These are phyloP conservation scores for Dendroctonus ponderosae DNA, from an alignment of 1,140 invertebrate species.

Conservation along the genomic window DNA sequence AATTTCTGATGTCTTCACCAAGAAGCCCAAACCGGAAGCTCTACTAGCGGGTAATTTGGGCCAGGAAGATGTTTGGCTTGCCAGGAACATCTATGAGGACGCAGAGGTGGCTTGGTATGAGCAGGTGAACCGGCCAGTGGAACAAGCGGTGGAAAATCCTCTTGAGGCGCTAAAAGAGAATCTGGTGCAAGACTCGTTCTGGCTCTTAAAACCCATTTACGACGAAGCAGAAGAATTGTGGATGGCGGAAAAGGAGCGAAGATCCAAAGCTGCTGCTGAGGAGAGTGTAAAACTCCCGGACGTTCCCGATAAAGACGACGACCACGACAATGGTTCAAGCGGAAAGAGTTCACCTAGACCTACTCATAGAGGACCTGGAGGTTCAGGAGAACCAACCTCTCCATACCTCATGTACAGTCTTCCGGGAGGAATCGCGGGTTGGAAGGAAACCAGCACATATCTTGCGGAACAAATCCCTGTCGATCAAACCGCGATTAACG, in stretches of 20 bases:
- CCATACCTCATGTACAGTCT: constrained; percentile 50
- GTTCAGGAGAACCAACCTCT: constrained; percentile 18
- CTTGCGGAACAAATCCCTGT: constrained; percentile 45
- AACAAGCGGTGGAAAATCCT: constrained; percentile 10
- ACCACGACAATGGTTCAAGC: constrained; percentile 60
- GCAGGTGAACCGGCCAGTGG: neutral
- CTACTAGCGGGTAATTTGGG: constrained; percentile 47
- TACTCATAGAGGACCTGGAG: constrained; percentile 12
- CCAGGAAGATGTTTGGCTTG: constrained; percentile 61
- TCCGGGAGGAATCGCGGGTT: constrained; percentile 75
- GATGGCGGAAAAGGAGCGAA: constrained; percentile 53
- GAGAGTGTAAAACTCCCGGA: constrained; percentile 42
- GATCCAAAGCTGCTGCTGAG: constrained; percentile 48
- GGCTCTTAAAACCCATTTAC: constrained; percentile 61
- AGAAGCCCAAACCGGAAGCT: constrained; percentile 38
- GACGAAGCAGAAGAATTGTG: constrained; percentile 63
- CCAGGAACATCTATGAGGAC: constrained; percentile 62
- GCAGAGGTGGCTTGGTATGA: constrained; percentile 60
- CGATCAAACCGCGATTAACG: neutral
- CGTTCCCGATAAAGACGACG: constrained; percentile 57
- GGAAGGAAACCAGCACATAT: constrained; percentile 81
- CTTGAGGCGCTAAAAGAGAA: constrained; percentile 37
- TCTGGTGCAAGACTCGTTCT: constrained; percentile 56
- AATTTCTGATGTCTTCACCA: constrained; percentile 39
- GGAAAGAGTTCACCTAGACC: constrained; percentile 57